Evolutionary conservation across 1,140 invertebrate genomes (phyloP), one percentile per base, ranked within the genome.

Genomic region (Drosophila grimshawi): DNA sequence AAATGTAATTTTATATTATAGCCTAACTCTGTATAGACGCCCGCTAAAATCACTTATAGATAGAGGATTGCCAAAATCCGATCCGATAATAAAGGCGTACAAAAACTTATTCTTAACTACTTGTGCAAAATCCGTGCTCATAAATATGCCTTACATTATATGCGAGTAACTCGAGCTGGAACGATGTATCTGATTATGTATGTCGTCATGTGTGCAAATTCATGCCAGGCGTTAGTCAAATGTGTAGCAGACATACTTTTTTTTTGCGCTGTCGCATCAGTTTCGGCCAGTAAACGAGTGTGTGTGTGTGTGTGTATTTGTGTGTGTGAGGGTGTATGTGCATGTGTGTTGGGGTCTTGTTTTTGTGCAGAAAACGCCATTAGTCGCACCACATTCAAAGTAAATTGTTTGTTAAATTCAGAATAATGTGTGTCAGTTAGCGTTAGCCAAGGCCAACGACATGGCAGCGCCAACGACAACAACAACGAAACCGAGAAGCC

Each of bases 331-430:
- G 33, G 41, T 35, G 70, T 60, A 68, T 60, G 72, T 53, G 19
- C 19, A 19, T 19, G 61, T n/a, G 48, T 43, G 30, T 49, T 32
- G 29, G 39, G 35, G 61, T 56, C 82, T 88, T 88, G 83, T 88
- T 86, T 86, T 82, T 79, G 83, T 67, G 65, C 70, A 62, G 62
- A 68, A 68, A 66, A 71, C 62, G 70, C 83, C 85, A 88, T 88
- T 89, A 81, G 85, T 81, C 81, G 65, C 77, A 81, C 75, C 80
- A 89, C 85, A 89, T 89, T 89, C 86, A 85, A 81, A 72, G 86
- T 85, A 89, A 88, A 89, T 89, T 89, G 85, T 89, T 89, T 89
- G 85, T 89, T 89, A 89, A 89, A 89, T 89, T 89, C 81, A 80
- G 78, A 90, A 90, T 89, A 89, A 89, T 89, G 85, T 89, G 80